Evolutionary conservation across 2,888 invertebrate species (phyloP).

Genomic region (Pandemis cinnamomeana): DNA sequence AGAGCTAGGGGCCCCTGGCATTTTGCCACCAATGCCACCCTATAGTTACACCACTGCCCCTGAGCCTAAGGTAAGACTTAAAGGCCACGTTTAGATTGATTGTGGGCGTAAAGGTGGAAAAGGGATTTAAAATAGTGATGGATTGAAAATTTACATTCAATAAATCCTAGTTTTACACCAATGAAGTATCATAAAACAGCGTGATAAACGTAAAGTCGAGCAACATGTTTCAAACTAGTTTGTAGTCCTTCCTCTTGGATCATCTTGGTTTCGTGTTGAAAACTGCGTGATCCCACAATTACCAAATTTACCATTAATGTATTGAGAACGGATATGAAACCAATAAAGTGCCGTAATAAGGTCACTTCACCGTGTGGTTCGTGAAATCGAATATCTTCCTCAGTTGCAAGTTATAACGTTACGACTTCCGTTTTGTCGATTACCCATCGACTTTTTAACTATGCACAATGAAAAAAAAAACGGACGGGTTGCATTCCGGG

Average conservation of each 20-base stretch:
- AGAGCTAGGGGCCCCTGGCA: no score
- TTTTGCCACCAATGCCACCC: no score
- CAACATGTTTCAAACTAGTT: no score
- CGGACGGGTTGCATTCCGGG: no score
- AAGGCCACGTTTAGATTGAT: no score
- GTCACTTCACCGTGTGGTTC: constrained; percentile 18
- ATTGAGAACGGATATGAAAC: constrained; percentile 38
- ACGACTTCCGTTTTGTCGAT: constrained; percentile 15
- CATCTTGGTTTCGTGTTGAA: no score
- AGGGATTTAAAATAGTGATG: no score
- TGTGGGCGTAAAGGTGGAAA: no score
- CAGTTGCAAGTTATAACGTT: constrained; percentile 11
- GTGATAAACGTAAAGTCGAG: background rate
- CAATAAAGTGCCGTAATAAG: constrained; percentile 39
- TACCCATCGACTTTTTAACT: background rate
- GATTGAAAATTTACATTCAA: background rate
- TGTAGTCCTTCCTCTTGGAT: no score
- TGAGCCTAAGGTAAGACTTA: no score
- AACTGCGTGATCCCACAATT: constrained; percentile 12
- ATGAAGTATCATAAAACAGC: background rate
- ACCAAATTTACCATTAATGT: constrained; percentile 19
- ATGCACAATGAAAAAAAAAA: no score
- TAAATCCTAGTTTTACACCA: background rate
- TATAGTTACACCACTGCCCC: no score
- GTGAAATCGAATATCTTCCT: constrained; percentile 38